A percentile compares a stretch with the other conserved stretches of the same genome.
Evolutionary conservation across 2,113 vertebrate genomes (phyloP).

Genomic region (Pteronura brasiliensis): DNA sequence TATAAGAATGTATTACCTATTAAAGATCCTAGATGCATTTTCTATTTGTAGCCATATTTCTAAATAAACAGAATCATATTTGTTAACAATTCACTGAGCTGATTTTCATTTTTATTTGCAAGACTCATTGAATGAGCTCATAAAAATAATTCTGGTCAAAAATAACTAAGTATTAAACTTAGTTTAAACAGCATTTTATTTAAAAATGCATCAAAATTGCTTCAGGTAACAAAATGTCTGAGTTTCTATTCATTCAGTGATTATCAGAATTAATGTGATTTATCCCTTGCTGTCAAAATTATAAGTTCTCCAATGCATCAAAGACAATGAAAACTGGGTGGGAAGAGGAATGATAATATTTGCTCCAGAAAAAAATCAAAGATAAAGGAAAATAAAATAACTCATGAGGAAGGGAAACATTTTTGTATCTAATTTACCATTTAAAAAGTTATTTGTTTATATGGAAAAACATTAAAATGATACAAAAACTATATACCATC

Average conservation of each 20-base stretch:
- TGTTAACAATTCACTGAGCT: constrained; percentile 22
- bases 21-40: constrained; percentile 40
- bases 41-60: not conserved
- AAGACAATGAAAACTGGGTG: not conserved
- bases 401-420: not conserved
- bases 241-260: not conserved
- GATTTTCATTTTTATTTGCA: constrained; percentile 26
- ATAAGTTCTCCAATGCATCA: constrained; percentile 23
- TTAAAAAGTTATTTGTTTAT: not conserved
- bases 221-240: constrained; percentile 24
- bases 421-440: not conserved
- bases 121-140: constrained; percentile 22
- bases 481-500: not conserved
- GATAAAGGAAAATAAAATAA: not conserved
- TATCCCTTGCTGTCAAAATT: not conserved
- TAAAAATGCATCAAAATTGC: not conserved
- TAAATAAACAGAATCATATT: constrained; percentile 55
- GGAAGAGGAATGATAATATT: not conserved
- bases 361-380: not conserved
- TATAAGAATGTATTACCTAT: constrained; percentile 3
- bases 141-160: constrained; percentile 33
- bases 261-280: constrained; percentile 24
- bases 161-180: not conserved
- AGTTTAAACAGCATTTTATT: no score
- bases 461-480: not conserved